Evolutionary conservation across 2,888 invertebrate genomes (phyloP).

Genomic region (Monopis laevigella): DNA sequence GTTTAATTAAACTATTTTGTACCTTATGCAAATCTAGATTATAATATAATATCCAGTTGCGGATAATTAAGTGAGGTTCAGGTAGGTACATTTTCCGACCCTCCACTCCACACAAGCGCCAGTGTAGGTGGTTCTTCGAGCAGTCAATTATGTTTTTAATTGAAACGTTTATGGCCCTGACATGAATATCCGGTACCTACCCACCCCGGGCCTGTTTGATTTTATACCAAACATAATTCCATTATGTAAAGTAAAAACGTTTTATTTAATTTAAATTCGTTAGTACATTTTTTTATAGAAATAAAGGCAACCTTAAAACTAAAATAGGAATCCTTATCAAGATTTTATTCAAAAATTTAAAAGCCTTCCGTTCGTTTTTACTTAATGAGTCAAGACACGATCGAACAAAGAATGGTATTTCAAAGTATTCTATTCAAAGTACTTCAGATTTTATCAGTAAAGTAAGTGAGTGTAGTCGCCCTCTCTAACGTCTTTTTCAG

Average conservation of each 20-base stretch:
- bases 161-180: slow-evolving; percentile 44
- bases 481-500: slow-evolving; percentile 23
- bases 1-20: no score
- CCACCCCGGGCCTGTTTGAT: slow-evolving; percentile 3
- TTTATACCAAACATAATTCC: slow-evolving; percentile 5
- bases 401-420: slow-evolving; percentile 11
- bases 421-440: slow-evolving; percentile 14
- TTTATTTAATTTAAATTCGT: not conserved
- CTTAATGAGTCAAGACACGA: slow-evolving; percentile 11
- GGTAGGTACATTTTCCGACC: slow-evolving; percentile 20
- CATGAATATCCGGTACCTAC: slow-evolving; percentile 29
- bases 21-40: no score
- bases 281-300: no score
- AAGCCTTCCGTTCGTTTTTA: not conserved
- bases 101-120: slow-evolving; percentile 20
- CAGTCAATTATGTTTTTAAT: slow-evolving; percentile 52
- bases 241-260: slow-evolving; percentile 6
- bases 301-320: no score
- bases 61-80: no score
- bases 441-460: slow-evolving; percentile 33
- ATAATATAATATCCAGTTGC: no score
- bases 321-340: not conserved
- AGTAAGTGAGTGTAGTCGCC: slow-evolving; percentile 12
- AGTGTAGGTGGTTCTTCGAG: slow-evolving; percentile 34
- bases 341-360: not conserved